Evolutionary conservation across 1,140 invertebrate genomes (phyloP).

Genomic region (Lasioglossum baleicum): DNA sequence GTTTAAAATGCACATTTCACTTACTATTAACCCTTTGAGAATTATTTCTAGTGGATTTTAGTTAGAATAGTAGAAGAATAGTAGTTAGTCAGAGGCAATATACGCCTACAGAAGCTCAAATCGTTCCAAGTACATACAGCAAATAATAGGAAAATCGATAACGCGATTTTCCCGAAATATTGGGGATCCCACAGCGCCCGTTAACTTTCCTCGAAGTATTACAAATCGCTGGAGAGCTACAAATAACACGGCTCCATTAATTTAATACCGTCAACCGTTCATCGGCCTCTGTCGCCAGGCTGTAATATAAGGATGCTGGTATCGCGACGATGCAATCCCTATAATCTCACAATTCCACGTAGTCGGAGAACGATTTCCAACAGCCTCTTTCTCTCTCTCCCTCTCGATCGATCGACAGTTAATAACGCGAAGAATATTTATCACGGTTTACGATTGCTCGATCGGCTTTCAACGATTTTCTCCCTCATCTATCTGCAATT

Average conservation of each 20-base stretch:
- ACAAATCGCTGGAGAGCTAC: not conserved
- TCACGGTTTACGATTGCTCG: constrained; percentile 18
- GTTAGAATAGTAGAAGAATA: too few species aligned
- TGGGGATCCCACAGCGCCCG: too few species aligned
- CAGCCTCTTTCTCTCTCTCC: not conserved
- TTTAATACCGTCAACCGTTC: constrained; percentile 2
- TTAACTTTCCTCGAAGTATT: not conserved
- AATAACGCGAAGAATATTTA: constrained; percentile 39
- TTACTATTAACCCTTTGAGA: too few species aligned
- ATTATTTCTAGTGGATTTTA: too few species aligned
- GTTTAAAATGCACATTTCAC: too few species aligned
- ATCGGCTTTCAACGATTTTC: not conserved
- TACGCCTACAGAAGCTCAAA: too few species aligned
- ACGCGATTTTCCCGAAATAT: too few species aligned
- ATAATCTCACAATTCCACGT: constrained; percentile 16
- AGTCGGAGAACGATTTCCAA: constrained; percentile 1
- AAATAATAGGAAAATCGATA: too few species aligned
- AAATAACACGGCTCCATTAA: constrained; percentile 18
- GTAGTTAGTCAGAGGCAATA: too few species aligned
- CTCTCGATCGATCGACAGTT: not conserved
- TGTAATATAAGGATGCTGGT: not conserved
- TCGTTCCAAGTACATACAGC: too few species aligned
- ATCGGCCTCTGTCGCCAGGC: not conserved
- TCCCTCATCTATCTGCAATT: constrained; percentile 22
- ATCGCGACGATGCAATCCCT: constrained; percentile 26